Evolutionary conservation across 2,113 vertebrate genomes (phyloP).

Genomic region (Myocastor coypus): DNA sequence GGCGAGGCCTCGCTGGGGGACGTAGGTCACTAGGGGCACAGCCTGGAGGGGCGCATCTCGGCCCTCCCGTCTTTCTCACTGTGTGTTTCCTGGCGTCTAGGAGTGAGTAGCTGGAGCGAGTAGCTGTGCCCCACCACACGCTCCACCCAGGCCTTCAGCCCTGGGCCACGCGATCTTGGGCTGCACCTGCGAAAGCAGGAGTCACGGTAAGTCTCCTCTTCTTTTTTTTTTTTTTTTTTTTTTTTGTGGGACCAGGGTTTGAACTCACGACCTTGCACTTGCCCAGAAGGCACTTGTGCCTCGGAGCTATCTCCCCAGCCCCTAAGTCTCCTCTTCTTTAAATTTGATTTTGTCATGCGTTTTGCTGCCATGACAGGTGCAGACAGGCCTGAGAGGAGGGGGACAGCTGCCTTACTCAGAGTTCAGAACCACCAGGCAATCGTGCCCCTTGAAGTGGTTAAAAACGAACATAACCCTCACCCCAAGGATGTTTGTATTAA

Average conservation of each 20-base stretch:
- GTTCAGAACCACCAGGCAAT: neutral
- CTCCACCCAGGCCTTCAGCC: neutral
- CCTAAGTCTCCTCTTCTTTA: neutral
- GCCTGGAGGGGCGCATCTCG: neutral
- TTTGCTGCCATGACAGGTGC: neutral
- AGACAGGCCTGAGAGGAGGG: neutral
- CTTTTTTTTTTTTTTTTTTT: neutral
- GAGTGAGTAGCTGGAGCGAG: neutral
- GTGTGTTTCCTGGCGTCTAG: neutral
- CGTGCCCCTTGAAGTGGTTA: neutral
- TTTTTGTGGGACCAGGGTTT: no score
- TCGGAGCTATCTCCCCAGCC: no score
- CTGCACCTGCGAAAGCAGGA: neutral
- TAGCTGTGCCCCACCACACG: neutral
- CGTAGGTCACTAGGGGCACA: neutral
- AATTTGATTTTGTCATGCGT: neutral
- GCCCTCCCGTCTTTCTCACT: neutral
- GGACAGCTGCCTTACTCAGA: neutral
- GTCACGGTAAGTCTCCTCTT: neutral
- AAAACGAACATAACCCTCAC: neutral
- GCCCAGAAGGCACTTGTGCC: no score
- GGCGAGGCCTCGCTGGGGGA: neutral
- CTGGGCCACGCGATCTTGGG: neutral
- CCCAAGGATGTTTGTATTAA: constrained; percentile 26
- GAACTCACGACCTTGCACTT: no score